Evolutionary conservation across 2,888 invertebrate species (phyloP).

Genomic region (Eristalinus aeneus): DNA sequence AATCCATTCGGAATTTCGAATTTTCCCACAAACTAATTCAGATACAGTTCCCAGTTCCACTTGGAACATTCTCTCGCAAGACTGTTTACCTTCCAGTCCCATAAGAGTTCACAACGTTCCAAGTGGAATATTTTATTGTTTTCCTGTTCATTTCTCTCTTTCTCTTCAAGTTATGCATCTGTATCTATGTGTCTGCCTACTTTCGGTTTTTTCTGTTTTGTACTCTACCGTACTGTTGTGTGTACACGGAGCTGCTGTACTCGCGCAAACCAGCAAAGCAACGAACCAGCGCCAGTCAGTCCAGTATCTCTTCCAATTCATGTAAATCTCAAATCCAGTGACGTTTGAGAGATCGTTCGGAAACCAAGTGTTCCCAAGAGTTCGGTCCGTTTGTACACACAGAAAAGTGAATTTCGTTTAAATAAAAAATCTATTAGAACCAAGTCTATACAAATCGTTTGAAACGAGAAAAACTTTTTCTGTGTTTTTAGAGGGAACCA

Average conservation of each 20-base stretch:
- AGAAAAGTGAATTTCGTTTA: constrained; percentile 19
- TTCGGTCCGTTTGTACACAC: background rate
- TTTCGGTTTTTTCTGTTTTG: background rate
- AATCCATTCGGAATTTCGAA: background rate
- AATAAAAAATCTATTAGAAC: background rate
- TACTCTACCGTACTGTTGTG: constrained; percentile 18
- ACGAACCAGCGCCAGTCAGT: background rate
- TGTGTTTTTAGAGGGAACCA: constrained; percentile 6
- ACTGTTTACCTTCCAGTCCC: constrained; percentile 42
- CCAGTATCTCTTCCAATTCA: constrained; percentile 44
- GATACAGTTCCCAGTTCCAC: background rate
- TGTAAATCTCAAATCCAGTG: constrained; percentile 60
- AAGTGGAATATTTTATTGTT: constrained; percentile 26
- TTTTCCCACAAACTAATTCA: background rate
- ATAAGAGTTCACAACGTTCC: constrained; percentile 32
- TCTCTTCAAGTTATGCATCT: background rate
- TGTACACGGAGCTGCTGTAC: constrained; percentile 10
- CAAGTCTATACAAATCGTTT: background rate
- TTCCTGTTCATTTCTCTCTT: background rate
- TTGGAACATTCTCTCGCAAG: background rate
- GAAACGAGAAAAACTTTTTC: background rate
- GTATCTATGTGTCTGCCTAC: constrained; percentile 33
- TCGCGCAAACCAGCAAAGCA: background rate
- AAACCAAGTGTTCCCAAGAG: constrained; percentile 23
- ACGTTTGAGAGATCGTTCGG: constrained; percentile 58